Evolutionary conservation across 2,797 vertebrate species (phyloP).

Genomic region (Cheracebus regulus): DNA sequence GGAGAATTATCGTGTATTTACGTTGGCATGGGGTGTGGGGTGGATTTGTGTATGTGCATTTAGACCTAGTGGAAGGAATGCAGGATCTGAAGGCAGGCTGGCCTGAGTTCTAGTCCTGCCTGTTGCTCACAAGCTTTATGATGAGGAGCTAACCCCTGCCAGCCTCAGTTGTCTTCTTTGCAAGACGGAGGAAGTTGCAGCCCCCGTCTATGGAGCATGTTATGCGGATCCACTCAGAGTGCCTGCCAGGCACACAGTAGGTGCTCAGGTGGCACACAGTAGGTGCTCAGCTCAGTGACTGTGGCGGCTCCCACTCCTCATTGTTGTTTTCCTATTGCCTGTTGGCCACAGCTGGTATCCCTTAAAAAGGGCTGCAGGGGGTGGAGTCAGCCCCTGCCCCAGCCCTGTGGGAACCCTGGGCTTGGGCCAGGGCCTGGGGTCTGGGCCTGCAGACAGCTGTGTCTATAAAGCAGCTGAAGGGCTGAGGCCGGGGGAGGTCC

Average conservation of each 20-base stretch:
- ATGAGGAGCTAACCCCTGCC: neutral
- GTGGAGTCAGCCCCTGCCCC: conserved; percentile 25
- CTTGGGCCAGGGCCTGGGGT: conserved; percentile 62
- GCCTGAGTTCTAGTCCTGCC: neutral
- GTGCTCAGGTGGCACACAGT: neutral
- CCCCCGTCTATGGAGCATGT: neutral
- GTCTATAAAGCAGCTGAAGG: conserved; percentile 72
- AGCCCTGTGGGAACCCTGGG: conserved; percentile 9
- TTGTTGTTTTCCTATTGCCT: conserved; percentile 55
- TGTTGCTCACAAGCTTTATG: neutral
- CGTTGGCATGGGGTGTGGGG: neutral
- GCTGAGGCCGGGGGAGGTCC: conserved; percentile 58
- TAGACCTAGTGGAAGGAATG: conserved; percentile 23
- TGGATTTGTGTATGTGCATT: neutral
- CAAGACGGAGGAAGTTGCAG: neutral
- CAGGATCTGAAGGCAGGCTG: neutral
- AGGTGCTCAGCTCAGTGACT: neutral
- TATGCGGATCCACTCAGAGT: neutral
- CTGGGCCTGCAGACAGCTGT: conserved; percentile 75
- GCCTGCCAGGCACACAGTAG: neutral
- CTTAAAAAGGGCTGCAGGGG: conserved; percentile 22
- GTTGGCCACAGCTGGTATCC: conserved; percentile 60
- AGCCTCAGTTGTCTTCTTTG: neutral
- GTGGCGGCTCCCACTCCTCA: neutral
- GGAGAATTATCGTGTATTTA: conserved; percentile 41